Conservation (phyloP, 1,140 invertebrate genomes). For the Camponotus pennsylvanicus region DNA sequence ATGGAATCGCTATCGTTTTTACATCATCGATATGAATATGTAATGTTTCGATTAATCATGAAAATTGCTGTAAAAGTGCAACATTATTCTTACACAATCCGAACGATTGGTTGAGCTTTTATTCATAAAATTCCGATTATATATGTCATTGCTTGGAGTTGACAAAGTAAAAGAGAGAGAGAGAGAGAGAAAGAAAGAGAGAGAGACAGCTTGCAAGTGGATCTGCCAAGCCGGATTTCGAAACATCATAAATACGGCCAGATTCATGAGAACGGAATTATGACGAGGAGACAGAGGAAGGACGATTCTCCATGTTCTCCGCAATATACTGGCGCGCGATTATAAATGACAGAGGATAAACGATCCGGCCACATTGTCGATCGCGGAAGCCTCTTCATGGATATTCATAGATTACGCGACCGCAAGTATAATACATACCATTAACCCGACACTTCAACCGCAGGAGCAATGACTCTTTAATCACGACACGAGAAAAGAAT, state of each 20-base stretch:
- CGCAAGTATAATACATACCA: background rate
- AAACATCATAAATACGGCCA: conserved; percentile 24
- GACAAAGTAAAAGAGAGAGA: too few relatives aligned
- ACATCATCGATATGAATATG: too few relatives aligned
- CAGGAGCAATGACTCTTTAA: conserved; percentile 34
- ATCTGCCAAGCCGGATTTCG: background rate
- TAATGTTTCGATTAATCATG: background rate
- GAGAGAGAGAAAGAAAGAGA: too few relatives aligned
- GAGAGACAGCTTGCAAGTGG: conserved; percentile 18
- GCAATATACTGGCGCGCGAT: conserved; percentile 4
- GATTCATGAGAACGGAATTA: conserved; percentile 26
- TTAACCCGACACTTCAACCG: conserved; percentile 36
- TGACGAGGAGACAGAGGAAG: too few relatives aligned
- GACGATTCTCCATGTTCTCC: background rate
- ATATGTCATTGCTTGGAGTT: background rate
- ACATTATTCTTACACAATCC: too few relatives aligned
- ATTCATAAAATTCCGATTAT: conserved; percentile 27
- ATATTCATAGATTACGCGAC: conserved; percentile 42
- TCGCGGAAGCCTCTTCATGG: conserved; percentile 39
- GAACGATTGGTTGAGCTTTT: background rate
- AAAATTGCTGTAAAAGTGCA: background rate
- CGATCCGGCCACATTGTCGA: conserved; percentile 47
- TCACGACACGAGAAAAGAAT: conserved; percentile 18
- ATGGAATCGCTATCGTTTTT: too few relatives aligned
- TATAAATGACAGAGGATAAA: conserved; percentile 47